Evolutionary conservation across 2,888 invertebrate genomes (phyloP), one percentile per base, ranked within the genome.

Genomic region (Bedellia somnulentella): DNA sequence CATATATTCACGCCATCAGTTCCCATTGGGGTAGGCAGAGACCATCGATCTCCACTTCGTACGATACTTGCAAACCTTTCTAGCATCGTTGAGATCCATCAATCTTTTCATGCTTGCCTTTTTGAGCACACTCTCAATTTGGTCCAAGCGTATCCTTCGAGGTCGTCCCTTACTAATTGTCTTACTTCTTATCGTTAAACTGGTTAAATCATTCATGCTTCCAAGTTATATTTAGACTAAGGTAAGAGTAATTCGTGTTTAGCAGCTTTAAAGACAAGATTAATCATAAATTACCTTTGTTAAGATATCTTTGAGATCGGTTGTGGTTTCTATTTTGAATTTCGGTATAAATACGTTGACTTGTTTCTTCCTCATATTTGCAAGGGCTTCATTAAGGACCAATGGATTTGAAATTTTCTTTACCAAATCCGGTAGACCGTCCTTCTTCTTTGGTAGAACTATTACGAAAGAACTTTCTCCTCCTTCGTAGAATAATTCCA

Each of bases 251-350:
- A 25, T 25, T 25, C 33, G 0, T 30, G 17, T 11, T 11, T 24
- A 24, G 24, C 22, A 10, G 9, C 15, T n/a, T 8, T 32, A n/a
- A n/a, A n/a, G n/a, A 3, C 6, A 17, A 21, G 5, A 13, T 23
- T 16, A 15, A 16, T 30, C n/a, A 33, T 49, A 34, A 44, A 46
- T 58, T 54, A 90, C 90, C 51, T 83, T 68, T 27, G 50, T 27
- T 4, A 91, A 64, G 14, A 80, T 55, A 0, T 76, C 55, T 34
- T 79, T 78, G 10, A 92, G 67, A 31, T 86, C 51, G 4, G 85
- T 79, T n/a, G 77, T 78, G 10, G 81, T 81, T 58, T 92, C 89
- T 29, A 91, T 80, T 53, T 84, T 87, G 53, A 93, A 92, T 49
- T 82, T 89, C 0, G 93, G 93, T 29, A 93, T 51, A 17, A 63